These are phyloP conservation scores for Gandaritis pyraliata DNA, from an alignment of 2,888 invertebrate species.

Conservation along the genomic window DNA sequence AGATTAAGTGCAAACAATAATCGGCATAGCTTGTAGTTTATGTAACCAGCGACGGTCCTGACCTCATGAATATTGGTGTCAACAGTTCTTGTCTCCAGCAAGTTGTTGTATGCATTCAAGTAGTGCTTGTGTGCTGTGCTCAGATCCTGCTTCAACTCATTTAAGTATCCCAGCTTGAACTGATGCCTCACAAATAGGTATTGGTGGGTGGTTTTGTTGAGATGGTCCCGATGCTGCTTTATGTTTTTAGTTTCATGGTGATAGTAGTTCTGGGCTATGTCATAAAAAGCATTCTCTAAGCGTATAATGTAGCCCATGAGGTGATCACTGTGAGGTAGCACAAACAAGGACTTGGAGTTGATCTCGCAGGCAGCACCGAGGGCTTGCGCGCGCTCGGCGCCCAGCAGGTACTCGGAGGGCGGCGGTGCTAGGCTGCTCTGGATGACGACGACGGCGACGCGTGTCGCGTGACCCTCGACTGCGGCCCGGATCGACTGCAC, in stretches of 20 bases:
- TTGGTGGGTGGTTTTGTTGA: slow-evolving; percentile 96
- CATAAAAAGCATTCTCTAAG: slow-evolving; percentile 96
- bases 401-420: slow-evolving; percentile 91
- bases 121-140: slow-evolving; percentile 94
- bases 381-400: slow-evolving; percentile 95
- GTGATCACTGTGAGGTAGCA: slow-evolving; percentile 95
- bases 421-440: slow-evolving; percentile 93
- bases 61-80: slow-evolving; percentile 97
- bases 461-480: slow-evolving; percentile 88
- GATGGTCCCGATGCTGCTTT: slow-evolving; percentile 94
- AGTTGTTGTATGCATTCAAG: slow-evolving; percentile 94
- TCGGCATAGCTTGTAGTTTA: slow-evolving; percentile 97
- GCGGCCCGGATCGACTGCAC: slow-evolving; percentile 92
- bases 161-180: slow-evolving; percentile 98
- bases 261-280: slow-evolving; percentile 96
- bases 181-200: slow-evolving; percentile 97
- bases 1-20: slow-evolving; percentile 94
- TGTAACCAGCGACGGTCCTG: slow-evolving; percentile 96
- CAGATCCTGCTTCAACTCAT: slow-evolving; percentile 96
- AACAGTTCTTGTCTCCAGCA: slow-evolving; percentile 94
- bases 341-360: slow-evolving; percentile 95
- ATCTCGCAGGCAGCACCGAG: slow-evolving; percentile 96
- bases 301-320: slow-evolving; percentile 90
- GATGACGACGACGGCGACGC: slow-evolving; percentile 94
- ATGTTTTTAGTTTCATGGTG: slow-evolving; percentile 94